Evolutionary conservation across 2,113 vertebrate genomes (phyloP).

Genomic region (Tragelaphus imberbis): DNA sequence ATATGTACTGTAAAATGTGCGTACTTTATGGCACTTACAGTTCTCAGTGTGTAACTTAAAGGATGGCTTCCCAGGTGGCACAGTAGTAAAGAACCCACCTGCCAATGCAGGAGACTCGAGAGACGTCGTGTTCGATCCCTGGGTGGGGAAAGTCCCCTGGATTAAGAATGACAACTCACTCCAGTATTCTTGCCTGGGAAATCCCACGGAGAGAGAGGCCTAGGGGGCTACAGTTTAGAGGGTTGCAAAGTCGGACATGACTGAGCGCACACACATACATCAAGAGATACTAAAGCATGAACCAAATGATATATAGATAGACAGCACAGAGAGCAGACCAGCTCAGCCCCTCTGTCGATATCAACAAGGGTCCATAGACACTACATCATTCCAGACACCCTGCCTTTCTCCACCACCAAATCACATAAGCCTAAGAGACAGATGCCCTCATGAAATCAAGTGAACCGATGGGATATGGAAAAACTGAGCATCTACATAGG

Average conservation of each 20-base stretch:
- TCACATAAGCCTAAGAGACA: background rate
- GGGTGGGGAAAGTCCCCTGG: background rate
- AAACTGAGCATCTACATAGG: background rate
- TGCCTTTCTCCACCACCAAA: background rate
- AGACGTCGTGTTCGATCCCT: background rate
- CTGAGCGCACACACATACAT: background rate
- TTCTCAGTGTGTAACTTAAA: background rate
- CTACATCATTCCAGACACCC: rapidly evolving
- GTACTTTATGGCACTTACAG: background rate
- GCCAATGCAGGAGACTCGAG: background rate
- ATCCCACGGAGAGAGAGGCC: background rate
- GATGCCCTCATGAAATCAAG: background rate
- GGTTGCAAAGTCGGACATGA: rapidly evolving
- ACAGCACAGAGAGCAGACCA: background rate
- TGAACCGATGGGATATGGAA: background rate
- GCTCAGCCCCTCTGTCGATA: background rate
- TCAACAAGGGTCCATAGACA: background rate
- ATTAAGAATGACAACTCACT: background rate
- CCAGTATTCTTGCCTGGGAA: background rate
- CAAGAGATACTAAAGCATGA: background rate
- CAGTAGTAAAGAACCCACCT: background rate
- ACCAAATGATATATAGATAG: background rate
- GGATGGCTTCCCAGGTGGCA: background rate
- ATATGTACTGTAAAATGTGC: background rate
- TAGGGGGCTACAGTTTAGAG: background rate